A percentile compares a stretch with the other conserved stretches of the same genome.
These are phyloP conservation scores for Vanessa cardui DNA, from an alignment of 2,888 invertebrate genomes.

Conservation along the genomic window DNA sequence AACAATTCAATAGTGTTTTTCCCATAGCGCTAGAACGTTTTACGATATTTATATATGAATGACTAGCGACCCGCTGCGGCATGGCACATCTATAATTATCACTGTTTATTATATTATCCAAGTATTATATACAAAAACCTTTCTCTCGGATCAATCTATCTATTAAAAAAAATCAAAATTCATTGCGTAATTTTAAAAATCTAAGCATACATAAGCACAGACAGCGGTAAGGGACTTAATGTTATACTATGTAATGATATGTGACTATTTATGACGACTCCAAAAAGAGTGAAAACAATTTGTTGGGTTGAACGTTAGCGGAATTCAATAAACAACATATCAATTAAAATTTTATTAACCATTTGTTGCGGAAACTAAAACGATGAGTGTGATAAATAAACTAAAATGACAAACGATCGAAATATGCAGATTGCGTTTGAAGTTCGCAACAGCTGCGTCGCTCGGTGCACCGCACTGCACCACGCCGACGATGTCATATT, in stretches of 20 bases:
- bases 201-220: no score
- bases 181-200: no score
- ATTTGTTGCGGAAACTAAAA: constrained; percentile 15
- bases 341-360: not conserved
- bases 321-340: not conserved
- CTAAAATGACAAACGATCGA: constrained; percentile 39
- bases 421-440: constrained; percentile 45
- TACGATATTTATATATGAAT: not conserved
- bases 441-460: constrained; percentile 48
- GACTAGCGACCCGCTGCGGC: no score
- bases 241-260: not conserved
- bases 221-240: no score
- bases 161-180: no score
- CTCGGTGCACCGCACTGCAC: constrained; percentile 47
- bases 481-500: constrained; percentile 29
- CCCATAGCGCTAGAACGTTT: not conserved
- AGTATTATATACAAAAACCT: no score
- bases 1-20: constrained; percentile 7
- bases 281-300: not conserved
- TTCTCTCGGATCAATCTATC: no score
- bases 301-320: not conserved
- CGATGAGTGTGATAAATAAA: constrained; percentile 33
- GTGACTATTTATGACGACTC: no score
- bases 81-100: no score
- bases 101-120: no score